These are phyloP conservation scores for Tachystola acroxantha DNA, from an alignment of 2,888 invertebrate species.

Conservation along the genomic window DNA sequence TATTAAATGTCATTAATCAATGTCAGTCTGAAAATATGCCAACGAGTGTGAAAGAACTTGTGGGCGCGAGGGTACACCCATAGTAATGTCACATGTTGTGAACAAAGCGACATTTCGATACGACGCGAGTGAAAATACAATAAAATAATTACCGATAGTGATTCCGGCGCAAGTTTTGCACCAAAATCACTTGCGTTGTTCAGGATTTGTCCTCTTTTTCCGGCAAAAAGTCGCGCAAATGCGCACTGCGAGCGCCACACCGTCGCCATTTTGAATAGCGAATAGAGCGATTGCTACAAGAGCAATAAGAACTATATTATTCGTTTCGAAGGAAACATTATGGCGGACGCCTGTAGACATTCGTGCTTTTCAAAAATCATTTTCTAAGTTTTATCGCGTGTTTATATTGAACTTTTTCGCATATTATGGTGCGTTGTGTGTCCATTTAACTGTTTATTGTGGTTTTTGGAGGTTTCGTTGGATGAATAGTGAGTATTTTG, in stretches of 20 bases:
- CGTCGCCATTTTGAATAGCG: conserved; percentile 80
- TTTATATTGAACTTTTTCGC: conserved; percentile 78
- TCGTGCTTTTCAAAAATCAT: conserved; percentile 79
- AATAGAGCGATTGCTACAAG: conserved; percentile 77
- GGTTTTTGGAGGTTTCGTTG: conserved; percentile 69
- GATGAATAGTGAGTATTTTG: conserved; percentile 75
- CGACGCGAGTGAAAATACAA: conserved; percentile 56
- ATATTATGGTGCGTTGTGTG: conserved; percentile 76
- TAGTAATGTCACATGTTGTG: conserved; percentile 76
- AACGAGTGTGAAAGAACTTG: conserved; percentile 36
- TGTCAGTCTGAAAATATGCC: conserved; percentile 2
- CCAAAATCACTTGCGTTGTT: conserved; percentile 69
- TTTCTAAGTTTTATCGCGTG: conserved; percentile 76
- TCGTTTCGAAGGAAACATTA: conserved; percentile 80
- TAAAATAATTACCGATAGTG: conserved; percentile 75
- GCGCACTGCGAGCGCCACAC: conserved; percentile 74
- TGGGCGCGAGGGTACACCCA: conserved; percentile 58
- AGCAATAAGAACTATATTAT: conserved; percentile 79
- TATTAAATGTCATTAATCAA: not conserved
- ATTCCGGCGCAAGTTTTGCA: conserved; percentile 51
- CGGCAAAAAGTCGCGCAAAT: conserved; percentile 68
- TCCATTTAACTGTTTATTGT: conserved; percentile 69
- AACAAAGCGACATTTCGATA: conserved; percentile 62
- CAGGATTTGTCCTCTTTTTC: conserved; percentile 68
- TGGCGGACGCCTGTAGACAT: conserved; percentile 78